A percentile compares a stretch with the other conserved stretches of the same genome.
Evolutionary conservation across 1,140 invertebrate genomes (phyloP).

Genomic region (Penaeus japonicus): DNA sequence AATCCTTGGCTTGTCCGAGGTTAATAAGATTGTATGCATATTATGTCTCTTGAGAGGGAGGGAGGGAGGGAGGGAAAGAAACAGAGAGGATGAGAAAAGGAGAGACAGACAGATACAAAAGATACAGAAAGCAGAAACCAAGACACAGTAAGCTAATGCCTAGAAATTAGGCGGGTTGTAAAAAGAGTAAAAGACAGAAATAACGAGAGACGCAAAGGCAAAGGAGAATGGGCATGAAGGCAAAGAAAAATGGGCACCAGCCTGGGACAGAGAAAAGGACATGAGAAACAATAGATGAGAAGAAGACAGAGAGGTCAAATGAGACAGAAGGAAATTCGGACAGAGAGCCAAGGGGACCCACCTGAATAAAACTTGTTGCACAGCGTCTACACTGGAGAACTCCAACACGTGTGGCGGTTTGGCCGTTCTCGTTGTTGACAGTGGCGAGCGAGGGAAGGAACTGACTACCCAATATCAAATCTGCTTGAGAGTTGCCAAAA

Average conservation of each 20-base stretch:
- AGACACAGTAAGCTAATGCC: too few relatives aligned
- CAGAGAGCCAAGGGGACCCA: not conserved
- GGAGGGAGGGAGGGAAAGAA: too few relatives aligned
- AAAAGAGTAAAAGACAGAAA: not conserved
- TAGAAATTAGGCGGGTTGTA: too few relatives aligned
- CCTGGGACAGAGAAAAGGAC: not conserved
- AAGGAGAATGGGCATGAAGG: not conserved
- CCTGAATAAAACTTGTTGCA: slow-evolving; percentile 39
- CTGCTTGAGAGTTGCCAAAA: slow-evolving; percentile 14
- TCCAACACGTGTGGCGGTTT: slow-evolving; percentile 21
- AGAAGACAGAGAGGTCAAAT: too few relatives aligned
- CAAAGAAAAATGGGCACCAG: not conserved
- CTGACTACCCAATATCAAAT: slow-evolving; percentile 52
- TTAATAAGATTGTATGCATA: too few relatives aligned
- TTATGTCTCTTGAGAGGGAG: too few relatives aligned
- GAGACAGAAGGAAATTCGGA: not conserved
- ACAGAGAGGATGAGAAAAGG: too few relatives aligned
- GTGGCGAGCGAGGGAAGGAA: slow-evolving; percentile 47
- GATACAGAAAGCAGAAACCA: too few relatives aligned
- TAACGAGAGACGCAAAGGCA: not conserved
- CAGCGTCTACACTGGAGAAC: slow-evolving; percentile 44
- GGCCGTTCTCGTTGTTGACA: slow-evolving; percentile 32
- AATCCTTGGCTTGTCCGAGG: too few relatives aligned
- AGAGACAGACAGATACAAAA: too few relatives aligned
- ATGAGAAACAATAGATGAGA: too few relatives aligned